A percentile compares a stretch with the other conserved stretches of the same genome.
phyloP scores from a whole-genome alignment of 2,888 invertebrate genomes.

The Limnephilus auricula region DNA sequence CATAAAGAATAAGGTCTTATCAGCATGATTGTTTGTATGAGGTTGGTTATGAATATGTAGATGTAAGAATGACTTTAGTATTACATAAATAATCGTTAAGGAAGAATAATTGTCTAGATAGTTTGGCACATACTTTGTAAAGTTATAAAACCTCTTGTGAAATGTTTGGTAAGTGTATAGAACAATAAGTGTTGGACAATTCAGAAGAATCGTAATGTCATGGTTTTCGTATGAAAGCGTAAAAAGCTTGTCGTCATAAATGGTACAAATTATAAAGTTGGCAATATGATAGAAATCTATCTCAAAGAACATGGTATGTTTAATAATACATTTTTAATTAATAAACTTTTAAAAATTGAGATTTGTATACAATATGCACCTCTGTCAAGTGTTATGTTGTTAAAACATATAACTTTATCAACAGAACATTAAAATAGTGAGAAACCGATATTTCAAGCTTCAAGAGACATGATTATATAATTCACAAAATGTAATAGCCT shows the following conservation, averaged over 20 bases:
- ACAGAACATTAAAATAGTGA: neutral
- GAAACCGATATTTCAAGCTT: neutral
- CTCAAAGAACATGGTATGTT: neutral
- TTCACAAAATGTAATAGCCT: slow-evolving; percentile 47
- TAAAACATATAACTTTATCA: neutral
- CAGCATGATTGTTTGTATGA: neutral
- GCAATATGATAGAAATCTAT: neutral
- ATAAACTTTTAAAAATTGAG: neutral
- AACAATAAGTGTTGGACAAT: neutral
- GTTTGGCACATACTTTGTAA: neutral
- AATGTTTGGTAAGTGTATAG: neutral
- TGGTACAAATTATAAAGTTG: neutral
- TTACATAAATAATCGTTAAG: neutral
- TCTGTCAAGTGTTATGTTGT: neutral
- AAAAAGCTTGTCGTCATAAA: slow-evolving; percentile 1
- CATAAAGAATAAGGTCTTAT: neutral
- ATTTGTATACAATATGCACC: neutral
- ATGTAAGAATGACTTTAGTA: slow-evolving; percentile 6
- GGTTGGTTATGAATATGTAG: neutral
- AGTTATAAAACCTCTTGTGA: neutral
- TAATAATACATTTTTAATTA: too few relatives aligned
- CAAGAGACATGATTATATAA: slow-evolving; percentile 4
- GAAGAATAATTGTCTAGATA: neutral
- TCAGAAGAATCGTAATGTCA: slow-evolving; percentile 12
- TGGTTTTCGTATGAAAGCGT: neutral